Conservation (phyloP, 35 echinoderm and acorn worm species). For the Stichopus chloronotus region DNA sequence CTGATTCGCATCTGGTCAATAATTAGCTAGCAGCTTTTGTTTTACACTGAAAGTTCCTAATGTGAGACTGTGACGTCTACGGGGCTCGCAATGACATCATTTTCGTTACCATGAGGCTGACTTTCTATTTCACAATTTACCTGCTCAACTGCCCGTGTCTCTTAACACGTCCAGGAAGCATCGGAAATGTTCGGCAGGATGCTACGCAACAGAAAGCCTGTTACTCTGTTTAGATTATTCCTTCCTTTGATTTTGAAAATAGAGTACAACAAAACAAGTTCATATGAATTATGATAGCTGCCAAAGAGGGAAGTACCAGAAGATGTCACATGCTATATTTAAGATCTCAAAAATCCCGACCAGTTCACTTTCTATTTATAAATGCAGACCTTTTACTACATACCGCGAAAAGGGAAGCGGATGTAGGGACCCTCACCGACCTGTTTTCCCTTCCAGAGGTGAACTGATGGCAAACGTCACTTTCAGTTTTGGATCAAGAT, state of each 20-base stretch:
- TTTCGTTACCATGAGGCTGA: not conserved
- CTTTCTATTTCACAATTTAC: not conserved
- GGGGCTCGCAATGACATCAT: not conserved
- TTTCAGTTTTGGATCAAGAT: no score
- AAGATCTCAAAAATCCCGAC: no score
- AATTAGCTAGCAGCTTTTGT: not conserved
- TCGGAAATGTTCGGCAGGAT: not conserved
- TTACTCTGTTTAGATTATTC: not conserved
- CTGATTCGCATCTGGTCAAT: not conserved
- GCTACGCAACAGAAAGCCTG: not conserved
- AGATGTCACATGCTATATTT: not conserved
- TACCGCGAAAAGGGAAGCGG: no score
- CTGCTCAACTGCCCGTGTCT: not conserved
- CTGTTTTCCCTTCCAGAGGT: no score
- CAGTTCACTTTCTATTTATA: no score
- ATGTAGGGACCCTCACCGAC: no score
- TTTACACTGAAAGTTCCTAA: not conserved
- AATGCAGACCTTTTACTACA: no score
- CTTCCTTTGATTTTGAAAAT: not conserved
- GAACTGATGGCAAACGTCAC: no score
- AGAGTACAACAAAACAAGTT: not conserved
- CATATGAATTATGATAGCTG: not conserved
- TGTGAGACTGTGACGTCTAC: not conserved
- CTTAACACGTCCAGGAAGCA: not conserved
- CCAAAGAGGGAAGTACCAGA: not conserved